Evolutionary conservation across 1,140 invertebrate species (phyloP).

Genomic region (Zaprionus africanus): DNA sequence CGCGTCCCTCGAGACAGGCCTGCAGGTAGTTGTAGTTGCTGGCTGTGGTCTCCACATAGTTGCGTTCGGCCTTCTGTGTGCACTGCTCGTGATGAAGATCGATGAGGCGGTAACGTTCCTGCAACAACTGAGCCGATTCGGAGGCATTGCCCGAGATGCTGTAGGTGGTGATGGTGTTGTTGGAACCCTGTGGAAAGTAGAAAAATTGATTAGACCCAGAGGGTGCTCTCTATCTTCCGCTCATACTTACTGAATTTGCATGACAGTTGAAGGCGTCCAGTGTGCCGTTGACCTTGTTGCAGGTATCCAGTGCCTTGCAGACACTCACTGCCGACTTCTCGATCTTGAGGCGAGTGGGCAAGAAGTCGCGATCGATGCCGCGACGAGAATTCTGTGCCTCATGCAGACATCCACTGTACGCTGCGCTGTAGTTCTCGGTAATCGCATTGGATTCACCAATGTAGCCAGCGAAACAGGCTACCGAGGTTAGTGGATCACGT

Average conservation of each 20-base stretch:
- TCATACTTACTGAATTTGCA: constrained; percentile 59
- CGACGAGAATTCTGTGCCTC: constrained; percentile 47
- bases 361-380: constrained; percentile 65
- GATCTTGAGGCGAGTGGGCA: constrained; percentile 53
- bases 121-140: constrained; percentile 62
- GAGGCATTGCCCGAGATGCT: constrained; percentile 79
- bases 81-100: constrained; percentile 72
- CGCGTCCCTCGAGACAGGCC: constrained; percentile 67
- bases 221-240: background rate
- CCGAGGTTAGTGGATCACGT: constrained; percentile 62
- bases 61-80: constrained; percentile 55
- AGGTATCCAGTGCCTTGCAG: constrained; percentile 47
- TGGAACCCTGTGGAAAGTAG: constrained; percentile 56
- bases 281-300: constrained; percentile 53
- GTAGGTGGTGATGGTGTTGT: constrained; percentile 74
- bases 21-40: constrained; percentile 74
- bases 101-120: constrained; percentile 75
- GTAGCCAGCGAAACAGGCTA: constrained; percentile 75
- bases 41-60: constrained; percentile 65
- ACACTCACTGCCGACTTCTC: constrained; percentile 44
- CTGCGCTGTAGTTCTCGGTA: constrained; percentile 59
- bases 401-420: constrained; percentile 54
- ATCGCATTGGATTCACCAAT: constrained; percentile 73
- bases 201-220: background rate
- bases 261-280: constrained; percentile 74